Evolutionary conservation across 2,113 vertebrate species (phyloP).

Genomic region (Cheirogaleus medius): DNA sequence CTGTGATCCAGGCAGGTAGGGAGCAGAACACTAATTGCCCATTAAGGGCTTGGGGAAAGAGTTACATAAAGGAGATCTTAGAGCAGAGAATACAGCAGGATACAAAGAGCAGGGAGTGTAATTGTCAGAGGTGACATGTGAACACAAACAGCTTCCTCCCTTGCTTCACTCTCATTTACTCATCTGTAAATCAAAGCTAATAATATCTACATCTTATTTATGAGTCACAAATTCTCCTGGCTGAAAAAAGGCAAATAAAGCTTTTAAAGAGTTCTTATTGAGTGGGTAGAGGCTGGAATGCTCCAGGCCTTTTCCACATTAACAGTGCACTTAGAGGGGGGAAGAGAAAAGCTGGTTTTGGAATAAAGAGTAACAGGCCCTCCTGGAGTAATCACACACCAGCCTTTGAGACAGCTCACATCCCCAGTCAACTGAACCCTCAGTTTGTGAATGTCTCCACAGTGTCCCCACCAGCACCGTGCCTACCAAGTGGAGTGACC

Average conservation of each 20-base stretch:
- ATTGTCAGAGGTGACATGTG: neutral
- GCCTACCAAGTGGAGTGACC: neutral
- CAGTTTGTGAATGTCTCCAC: neutral
- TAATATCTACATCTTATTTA: constrained; percentile 49
- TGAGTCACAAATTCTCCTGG: constrained; percentile 64
- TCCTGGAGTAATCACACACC: neutral
- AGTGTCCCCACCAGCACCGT: neutral
- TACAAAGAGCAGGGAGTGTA: neutral
- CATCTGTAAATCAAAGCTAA: constrained; percentile 59
- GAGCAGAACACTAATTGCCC: neutral
- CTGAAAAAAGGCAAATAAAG: constrained; percentile 38
- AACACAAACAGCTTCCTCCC: neutral
- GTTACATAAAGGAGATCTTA: neutral
- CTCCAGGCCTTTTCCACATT: constrained; percentile 66
- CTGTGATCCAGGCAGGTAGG: neutral
- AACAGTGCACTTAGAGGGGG: neutral
- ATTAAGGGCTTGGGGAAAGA: neutral
- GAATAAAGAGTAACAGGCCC: neutral
- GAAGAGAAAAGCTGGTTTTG: neutral
- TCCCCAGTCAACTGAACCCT: neutral
- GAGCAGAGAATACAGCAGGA: neutral
- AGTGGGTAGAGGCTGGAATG: constrained; percentile 8
- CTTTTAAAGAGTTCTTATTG: constrained; percentile 50
- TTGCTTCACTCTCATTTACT: neutral
- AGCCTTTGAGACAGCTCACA: neutral